phyloP scores from a whole-genome alignment of 2,113 vertebrate species.

The Etheostoma spectabile region DNA sequence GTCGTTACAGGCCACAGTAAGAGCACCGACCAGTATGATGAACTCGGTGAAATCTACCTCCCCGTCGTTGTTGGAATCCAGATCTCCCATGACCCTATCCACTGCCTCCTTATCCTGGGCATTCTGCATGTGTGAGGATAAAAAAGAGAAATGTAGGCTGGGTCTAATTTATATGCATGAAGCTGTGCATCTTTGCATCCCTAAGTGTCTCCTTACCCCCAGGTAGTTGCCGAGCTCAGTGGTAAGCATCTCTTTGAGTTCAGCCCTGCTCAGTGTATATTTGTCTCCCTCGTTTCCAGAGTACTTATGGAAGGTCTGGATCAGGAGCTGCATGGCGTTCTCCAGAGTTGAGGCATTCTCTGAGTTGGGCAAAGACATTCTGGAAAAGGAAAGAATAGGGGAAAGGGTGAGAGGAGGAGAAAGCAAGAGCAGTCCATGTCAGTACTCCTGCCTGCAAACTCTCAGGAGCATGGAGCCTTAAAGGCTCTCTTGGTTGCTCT shows the following conservation, averaged over 20 bases:
- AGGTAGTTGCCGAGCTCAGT: conserved; percentile 85
- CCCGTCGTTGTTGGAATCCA: conserved; percentile 86
- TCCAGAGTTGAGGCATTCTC: conserved; percentile 84
- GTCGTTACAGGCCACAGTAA: conserved; percentile 88
- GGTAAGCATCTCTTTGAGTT: conserved; percentile 89
- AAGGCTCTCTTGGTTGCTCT: not conserved
- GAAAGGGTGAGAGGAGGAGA: not conserved
- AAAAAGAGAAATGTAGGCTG: not conserved
- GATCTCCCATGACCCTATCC: conserved; percentile 87
- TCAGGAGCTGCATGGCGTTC: conserved; percentile 89
- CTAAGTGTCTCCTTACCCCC: conserved; percentile 70
- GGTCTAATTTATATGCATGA: not conserved
- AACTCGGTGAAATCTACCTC: conserved; percentile 89
- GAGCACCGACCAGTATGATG: conserved; percentile 85
- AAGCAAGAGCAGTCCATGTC: not conserved
- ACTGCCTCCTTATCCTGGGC: conserved; percentile 86
- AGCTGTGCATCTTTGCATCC: not conserved
- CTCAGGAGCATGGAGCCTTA: conserved; percentile 16
- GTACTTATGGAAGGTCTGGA: conserved; percentile 90
- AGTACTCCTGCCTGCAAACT: not conserved
- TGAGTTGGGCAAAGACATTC: conserved; percentile 79
- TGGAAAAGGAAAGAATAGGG: conserved; percentile 39
- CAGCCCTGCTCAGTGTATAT: conserved; percentile 86
- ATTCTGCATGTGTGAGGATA: conserved; percentile 69
- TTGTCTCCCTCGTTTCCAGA: conserved; percentile 90